Evolutionary conservation across 2,797 vertebrate genomes (phyloP).

Genomic region (Prionace glauca): DNA sequence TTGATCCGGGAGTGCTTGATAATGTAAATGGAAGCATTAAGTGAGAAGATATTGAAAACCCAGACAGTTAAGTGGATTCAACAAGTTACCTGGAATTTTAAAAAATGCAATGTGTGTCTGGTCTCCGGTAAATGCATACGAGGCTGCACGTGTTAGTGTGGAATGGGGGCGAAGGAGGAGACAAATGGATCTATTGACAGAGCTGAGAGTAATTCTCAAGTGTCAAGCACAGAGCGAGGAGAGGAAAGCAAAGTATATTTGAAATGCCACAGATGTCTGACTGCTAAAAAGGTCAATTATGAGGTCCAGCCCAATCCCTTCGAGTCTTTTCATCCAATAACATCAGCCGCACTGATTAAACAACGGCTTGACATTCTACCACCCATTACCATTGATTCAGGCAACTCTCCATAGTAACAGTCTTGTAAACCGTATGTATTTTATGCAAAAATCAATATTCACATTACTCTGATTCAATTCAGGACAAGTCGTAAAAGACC

Average conservation of each 20-base stretch:
- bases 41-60: neutral
- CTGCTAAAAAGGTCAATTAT: conserved; percentile 2
- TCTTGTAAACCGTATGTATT: neutral
- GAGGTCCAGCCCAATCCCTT: neutral
- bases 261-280: neutral
- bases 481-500: neutral
- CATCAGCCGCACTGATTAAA: neutral
- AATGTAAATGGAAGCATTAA: neutral
- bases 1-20: neutral
- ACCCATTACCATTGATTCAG: conserved; percentile 11
- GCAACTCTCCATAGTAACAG: neutral
- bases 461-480: conserved; percentile 7
- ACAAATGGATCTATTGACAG: neutral
- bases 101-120: neutral
- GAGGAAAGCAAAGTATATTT: neutral
- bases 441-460: conserved; percentile 20
- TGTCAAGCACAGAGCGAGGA: neutral
- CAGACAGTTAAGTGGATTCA: neutral
- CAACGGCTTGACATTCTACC: neutral
- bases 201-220: neutral
- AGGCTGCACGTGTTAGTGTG: neutral
- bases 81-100: neutral
- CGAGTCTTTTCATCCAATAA: neutral
- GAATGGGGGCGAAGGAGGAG: neutral
- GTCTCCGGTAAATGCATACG: neutral